Conservation (phyloP, 2,113 vertebrate genomes). For the Cololabis saira region DNA sequence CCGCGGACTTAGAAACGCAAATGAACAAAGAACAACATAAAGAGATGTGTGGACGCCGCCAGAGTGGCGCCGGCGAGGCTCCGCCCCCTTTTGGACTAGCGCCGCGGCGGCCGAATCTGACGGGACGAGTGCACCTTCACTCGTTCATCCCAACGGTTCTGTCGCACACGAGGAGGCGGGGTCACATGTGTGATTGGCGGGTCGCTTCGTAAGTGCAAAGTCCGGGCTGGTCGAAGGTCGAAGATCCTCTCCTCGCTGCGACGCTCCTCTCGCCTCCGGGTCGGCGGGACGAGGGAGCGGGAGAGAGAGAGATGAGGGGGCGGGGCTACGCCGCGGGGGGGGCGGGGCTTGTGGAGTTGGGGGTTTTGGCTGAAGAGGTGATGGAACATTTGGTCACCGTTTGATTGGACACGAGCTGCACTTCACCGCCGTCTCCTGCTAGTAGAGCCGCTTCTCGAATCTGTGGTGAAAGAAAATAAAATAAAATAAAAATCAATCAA, state of each 20-base stretch:
- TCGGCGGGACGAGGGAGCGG: constrained; percentile 12
- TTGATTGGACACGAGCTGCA: constrained; percentile 38
- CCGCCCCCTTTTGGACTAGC: too few relatives aligned
- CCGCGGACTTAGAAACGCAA: too few relatives aligned
- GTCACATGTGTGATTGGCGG: constrained; percentile 50
- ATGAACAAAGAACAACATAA: too few relatives aligned
- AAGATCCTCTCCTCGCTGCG: constrained; percentile 32
- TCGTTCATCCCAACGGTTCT: too few relatives aligned
- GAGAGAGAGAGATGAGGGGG: constrained; percentile 17
- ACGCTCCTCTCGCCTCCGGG: constrained; percentile 18
- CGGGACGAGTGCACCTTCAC: too few relatives aligned
- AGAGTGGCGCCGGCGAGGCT: too few relatives aligned
- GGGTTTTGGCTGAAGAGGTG: constrained; percentile 62
- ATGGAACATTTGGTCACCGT: constrained; percentile 73
- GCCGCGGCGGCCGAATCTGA: too few relatives aligned
- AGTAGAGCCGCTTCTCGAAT: constrained; percentile 93
- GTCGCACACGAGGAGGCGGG: too few relatives aligned
- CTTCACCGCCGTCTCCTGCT: constrained; percentile 50
- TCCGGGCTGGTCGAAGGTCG: constrained; percentile 41
- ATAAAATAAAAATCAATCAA: not conserved
- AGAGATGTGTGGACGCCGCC: too few relatives aligned
- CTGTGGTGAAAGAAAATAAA: constrained; percentile 79
- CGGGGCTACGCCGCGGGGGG: constrained; percentile 17
- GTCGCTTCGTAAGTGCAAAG: constrained; percentile 61
- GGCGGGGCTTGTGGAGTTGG: constrained; percentile 29